Evolutionary conservation across 92 coral and sea anemone species (phyloP).

Genomic region (Phymanthus crucifer): DNA sequence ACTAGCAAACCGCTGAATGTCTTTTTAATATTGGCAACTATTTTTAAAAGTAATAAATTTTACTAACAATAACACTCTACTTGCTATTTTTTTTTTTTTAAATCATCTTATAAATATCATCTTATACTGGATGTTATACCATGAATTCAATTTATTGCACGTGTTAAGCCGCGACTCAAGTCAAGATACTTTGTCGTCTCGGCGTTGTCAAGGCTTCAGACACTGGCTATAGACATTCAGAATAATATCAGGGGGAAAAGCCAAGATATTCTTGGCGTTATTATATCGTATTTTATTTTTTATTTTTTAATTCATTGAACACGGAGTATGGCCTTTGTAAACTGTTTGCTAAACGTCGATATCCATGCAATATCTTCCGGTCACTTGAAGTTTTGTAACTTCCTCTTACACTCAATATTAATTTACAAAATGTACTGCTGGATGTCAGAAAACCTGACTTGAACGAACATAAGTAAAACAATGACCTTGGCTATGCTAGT

Average conservation of each 20-base stretch:
- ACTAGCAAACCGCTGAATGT: too few relatives aligned
- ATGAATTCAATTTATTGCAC: neutral
- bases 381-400: neutral
- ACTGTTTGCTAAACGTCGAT: too few relatives aligned
- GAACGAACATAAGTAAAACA: too few relatives aligned
- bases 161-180: neutral
- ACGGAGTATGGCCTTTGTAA: too few relatives aligned
- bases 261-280: neutral
- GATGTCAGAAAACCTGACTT: too few relatives aligned
- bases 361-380: too few relatives aligned
- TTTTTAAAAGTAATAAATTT: too few relatives aligned
- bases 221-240: neutral
- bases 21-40: too few relatives aligned
- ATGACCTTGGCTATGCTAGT: too few relatives aligned
- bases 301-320: too few relatives aligned
- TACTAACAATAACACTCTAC: too few relatives aligned
- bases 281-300: neutral
- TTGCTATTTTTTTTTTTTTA: neutral
- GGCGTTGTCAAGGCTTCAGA: conserved; percentile 8
- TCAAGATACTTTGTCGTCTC: too few relatives aligned
- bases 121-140: neutral
- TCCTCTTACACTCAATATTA: neutral
- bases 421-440: neutral
- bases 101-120: neutral
- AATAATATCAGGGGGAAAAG: neutral